Evolutionary conservation across 2,888 invertebrate species (phyloP), one percentile per base, ranked within the genome.

Genomic region (Oscheius sp.): DNA sequence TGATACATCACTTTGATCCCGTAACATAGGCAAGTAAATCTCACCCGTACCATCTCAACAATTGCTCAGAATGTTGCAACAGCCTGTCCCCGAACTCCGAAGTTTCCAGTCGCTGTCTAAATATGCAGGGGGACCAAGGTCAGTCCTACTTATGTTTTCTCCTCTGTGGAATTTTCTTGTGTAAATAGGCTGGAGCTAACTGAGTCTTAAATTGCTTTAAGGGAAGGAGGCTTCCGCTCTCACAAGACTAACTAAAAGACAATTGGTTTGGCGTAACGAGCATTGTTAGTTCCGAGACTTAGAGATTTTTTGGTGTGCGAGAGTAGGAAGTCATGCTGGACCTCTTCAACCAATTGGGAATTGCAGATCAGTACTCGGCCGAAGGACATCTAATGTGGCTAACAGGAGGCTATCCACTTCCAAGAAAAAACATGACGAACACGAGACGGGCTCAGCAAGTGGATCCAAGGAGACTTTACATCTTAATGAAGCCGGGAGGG

Each of bases 11-110:
- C 78, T 80, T 80, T 78, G 80, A 78, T 63, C 78, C 80, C 71
- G 78, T 80, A 65, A 80, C 80, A 71, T 80, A 74, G 48, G 63
- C 37, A 60, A 42, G 10, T 62, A 2, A 3, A 21, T 13, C 11
- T 32, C 48, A 29, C 47, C 9, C 3, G 7, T n/a, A 47, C 33
- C 4, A 11, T 21, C 4, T 47, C 10, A 35, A 5, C 29, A 11
- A 21, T 53, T 33, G 1, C 10, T 35, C 59, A 68, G 68, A 68
- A 87, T 87, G 87, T 79, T 89, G 72, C 86, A 88, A 78, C 86
- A 87, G 79, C 89, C 89, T 74, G 88, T 88, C 62, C 84, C 85
- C 60, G 88, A 89, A 81, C 84, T 89, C 57, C 87, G 89, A 75
- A 88, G 88, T 75, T 89, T 89, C 82, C 86, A 87, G 79, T 85